phyloP scores from a whole-genome alignment of 2,113 vertebrate species.

The Myxocyprinus asiaticus region DNA sequence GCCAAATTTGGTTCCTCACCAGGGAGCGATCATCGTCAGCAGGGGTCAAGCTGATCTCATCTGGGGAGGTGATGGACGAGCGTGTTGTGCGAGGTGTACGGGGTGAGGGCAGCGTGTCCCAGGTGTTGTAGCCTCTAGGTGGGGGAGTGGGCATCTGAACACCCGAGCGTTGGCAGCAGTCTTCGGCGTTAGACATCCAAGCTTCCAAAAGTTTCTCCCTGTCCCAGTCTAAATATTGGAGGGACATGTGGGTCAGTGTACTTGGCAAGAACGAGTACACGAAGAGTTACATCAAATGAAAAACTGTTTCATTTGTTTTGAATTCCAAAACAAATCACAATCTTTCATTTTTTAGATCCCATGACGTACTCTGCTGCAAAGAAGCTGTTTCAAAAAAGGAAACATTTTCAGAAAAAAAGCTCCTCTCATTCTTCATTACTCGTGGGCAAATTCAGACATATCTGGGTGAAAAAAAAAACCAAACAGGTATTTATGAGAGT shows the following conservation, averaged over 20 bases:
- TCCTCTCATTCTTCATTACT: no score
- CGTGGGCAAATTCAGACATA: no score
- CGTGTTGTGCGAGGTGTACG: conserved; percentile 91
- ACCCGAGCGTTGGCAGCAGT: conserved; percentile 95
- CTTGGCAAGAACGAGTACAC: neutral
- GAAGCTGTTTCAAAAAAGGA: no score
- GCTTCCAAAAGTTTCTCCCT: conserved; percentile 96
- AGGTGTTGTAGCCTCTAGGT: conserved; percentile 92
- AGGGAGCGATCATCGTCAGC: conserved; percentile 84
- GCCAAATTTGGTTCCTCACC: conserved; percentile 69
- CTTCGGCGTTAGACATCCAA: conserved; percentile 95
- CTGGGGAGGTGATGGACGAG: conserved; percentile 91
- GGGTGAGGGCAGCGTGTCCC: conserved; percentile 94
- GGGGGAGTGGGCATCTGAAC: conserved; percentile 96
- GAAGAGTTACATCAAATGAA: no score
- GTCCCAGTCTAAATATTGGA: conserved; percentile 88
- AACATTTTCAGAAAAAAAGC: no score
- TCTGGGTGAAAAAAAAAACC: no score
- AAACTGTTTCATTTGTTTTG: no score
- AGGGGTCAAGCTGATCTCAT: conserved; percentile 89
- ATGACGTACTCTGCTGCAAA: no score
- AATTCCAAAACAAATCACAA: no score
- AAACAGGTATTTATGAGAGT: no score
- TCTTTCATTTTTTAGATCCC: no score
- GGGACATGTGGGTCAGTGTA: no score